A percentile compares a stretch with the other conserved stretches of the same genome.
Conservation (phyloP, 1,140 invertebrate genomes). For the Fopius arisanus region DNA sequence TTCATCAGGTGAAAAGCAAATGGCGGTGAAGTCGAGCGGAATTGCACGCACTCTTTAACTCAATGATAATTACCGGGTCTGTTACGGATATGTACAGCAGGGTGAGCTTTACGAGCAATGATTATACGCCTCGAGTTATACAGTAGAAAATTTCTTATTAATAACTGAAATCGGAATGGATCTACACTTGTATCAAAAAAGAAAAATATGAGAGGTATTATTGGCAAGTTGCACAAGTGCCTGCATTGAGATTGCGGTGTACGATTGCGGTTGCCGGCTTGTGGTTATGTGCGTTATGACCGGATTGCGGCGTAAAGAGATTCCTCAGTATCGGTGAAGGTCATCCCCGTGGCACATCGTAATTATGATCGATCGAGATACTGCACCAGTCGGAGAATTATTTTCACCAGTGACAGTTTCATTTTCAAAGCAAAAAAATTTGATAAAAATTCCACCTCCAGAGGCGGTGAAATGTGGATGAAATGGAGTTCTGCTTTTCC, state of each 20-base stretch:
- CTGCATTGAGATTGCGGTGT: not conserved
- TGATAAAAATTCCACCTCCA: too few relatives aligned
- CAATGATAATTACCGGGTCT: conserved; percentile 32
- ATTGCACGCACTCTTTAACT: not conserved
- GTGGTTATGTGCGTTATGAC: conserved; percentile 10
- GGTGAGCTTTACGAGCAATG: conserved; percentile 46
- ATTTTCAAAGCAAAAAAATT: too few relatives aligned
- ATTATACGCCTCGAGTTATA: conserved; percentile 43
- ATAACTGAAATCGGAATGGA: conserved; percentile 41
- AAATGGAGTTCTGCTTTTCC: too few relatives aligned
- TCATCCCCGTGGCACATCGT: conserved; percentile 19
- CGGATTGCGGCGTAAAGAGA: not conserved
- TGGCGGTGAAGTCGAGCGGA: not conserved
- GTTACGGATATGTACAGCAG: conserved; percentile 17
- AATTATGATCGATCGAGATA: conserved; percentile 24
- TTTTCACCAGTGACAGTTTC: conserved; percentile 28
- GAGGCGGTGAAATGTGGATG: too few relatives aligned
- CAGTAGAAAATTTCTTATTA: conserved; percentile 37
- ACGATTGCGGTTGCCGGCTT: not conserved
- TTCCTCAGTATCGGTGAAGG: conserved; percentile 16
- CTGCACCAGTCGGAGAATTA: not conserved
- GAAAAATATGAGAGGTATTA: not conserved
- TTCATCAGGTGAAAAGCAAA: not conserved
- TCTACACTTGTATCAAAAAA: conserved; percentile 22
- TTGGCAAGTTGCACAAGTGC: not conserved